Base-by-base conservation (phyloP, 2,888 invertebrate genomes). In the Napeogenes inachia region DNA sequence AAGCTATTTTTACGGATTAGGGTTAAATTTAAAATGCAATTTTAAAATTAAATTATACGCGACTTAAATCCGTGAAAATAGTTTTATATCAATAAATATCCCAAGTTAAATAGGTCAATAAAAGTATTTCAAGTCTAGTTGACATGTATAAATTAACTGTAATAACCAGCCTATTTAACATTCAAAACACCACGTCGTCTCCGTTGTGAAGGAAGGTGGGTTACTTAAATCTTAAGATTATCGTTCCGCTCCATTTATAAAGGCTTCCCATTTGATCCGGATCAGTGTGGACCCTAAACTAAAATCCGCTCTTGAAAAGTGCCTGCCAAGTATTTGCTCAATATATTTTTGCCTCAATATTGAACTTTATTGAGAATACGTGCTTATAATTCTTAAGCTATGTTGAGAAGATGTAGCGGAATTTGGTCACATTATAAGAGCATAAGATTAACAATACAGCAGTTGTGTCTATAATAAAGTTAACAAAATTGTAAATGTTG, bases 191-290 rank as follows among this genome's bases (percentile, higher is more conserved):
- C 65, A 61, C 65, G 60, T 62, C 61, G 53, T 56, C 60, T 35
- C 53, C 68, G 68, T 68, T 70, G 21, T 21, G 21, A 21, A 64
- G 65, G 61, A 65, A 60, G 66, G 70, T 70, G 70, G 73, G 72
- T 75, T 73, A 74, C 70, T 68, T 69, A 71, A 72, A 74, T 73
- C 70, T 68, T 62, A 56, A 71, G 71, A 74, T 75, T 74, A 75
- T 72, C 73, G 68, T 68, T 70, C 67, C 64, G 66, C 68, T 69
- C 68, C 68, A 73, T 74, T 74, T 75, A 74, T 73, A 68, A 70
- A 64, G 59, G 65, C 70, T 65, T 60, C 67, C 61, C 63, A 61
- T 64, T 65, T 70, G 68, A 70, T 72, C 69, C 65, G 56, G 69
- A 71, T 71, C 69, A 71, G 54, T 53, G 62, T 45, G 45, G 61